Evolutionary conservation across 1,140 invertebrate species (phyloP).

Genomic region (Pseudoatta argentina): DNA sequence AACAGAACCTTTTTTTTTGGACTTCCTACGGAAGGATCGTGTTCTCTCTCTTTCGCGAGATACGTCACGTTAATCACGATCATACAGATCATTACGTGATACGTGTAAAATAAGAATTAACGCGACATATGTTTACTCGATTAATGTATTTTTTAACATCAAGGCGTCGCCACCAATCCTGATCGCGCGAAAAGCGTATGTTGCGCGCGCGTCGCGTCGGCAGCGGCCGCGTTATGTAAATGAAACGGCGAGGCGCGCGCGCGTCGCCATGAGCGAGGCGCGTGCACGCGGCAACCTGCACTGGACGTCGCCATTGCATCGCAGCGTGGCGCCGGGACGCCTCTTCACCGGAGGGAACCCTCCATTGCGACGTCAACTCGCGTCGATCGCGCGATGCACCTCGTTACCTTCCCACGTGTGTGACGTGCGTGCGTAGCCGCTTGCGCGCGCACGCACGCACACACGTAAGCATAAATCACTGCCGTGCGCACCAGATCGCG

Average conservation of each 20-base stretch:
- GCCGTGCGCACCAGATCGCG: neutral
- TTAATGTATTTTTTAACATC: slow-evolving; percentile 51
- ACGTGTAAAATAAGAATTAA: neutral
- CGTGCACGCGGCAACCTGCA: slow-evolving; percentile 72
- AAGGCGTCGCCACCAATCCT: slow-evolving; percentile 24
- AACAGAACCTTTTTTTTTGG: neutral
- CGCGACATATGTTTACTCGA: slow-evolving; percentile 43
- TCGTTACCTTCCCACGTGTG: neutral
- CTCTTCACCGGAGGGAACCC: neutral
- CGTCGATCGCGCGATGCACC: neutral
- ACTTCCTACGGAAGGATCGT: neutral
- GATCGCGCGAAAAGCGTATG: slow-evolving; percentile 28
- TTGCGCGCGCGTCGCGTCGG: slow-evolving; percentile 30
- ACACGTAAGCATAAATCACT: neutral
- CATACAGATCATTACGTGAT: slow-evolving; percentile 13
- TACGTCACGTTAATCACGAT: neutral
- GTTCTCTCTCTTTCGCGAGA: neutral
- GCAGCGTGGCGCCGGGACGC: slow-evolving; percentile 69
- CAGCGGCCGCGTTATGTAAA: slow-evolving; percentile 75
- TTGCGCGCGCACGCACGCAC: neutral
- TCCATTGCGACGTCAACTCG: neutral
- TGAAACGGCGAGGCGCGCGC: slow-evolving; percentile 77
- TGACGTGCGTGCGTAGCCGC: slow-evolving; percentile 28
- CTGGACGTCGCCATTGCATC: slow-evolving; percentile 80
- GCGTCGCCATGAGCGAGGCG: slow-evolving; percentile 75